Evolutionary conservation across 2,797 vertebrate genomes (phyloP).

Genomic region (Falco novaeseelandiae): DNA sequence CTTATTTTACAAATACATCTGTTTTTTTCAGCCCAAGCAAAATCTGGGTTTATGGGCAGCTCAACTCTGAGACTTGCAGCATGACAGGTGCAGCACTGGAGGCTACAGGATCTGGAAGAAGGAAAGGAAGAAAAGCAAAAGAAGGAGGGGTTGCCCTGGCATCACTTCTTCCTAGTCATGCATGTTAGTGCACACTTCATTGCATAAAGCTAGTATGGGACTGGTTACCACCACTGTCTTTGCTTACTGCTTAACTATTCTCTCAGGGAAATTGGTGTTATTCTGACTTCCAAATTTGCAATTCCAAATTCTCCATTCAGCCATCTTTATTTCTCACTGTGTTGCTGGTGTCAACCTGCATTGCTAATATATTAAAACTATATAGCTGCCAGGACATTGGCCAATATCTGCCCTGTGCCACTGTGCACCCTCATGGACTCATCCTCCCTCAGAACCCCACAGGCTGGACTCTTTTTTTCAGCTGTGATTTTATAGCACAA

Average conservation of each 20-base stretch:
- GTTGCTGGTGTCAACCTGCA: neutral
- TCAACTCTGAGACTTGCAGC: neutral
- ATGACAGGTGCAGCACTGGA: neutral
- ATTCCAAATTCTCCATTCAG: neutral
- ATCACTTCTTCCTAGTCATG: neutral
- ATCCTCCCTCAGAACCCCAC: neutral
- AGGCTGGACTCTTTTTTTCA: fast-evolving
- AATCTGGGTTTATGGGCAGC: neutral
- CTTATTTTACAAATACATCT: neutral
- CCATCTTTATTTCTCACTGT: neutral
- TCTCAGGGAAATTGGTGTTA: neutral
- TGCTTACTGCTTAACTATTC: neutral
- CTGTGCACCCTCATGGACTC: neutral
- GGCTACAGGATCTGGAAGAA: neutral
- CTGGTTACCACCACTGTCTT: neutral
- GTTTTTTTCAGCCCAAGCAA: neutral
- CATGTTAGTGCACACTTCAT: neutral
- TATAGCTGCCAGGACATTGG: neutral
- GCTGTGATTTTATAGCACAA: neutral
- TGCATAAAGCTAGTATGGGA: neutral
- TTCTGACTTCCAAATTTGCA: neutral
- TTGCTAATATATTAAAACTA: neutral
- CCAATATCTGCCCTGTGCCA: neutral
- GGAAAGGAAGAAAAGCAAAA: neutral
- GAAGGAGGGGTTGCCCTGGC: neutral